A percentile compares a stretch with the other conserved stretches of the same genome.
phyloP scores from a whole-genome alignment of 2,888 invertebrate genomes.

The Stramonita haemastoma region DNA sequence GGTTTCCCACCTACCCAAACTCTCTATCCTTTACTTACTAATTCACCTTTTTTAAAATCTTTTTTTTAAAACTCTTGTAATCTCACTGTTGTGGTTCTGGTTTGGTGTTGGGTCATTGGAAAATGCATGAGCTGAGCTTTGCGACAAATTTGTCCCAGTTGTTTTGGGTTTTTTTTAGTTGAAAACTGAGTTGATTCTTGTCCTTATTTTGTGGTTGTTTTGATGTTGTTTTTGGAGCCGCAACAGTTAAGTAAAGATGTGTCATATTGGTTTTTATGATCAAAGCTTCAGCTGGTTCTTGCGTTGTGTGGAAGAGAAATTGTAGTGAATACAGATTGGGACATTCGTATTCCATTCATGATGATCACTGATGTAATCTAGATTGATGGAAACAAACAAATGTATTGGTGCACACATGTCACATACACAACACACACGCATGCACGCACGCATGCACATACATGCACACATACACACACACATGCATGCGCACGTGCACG shows the following conservation, averaged over 20 bases:
- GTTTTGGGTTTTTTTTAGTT: too few species aligned
- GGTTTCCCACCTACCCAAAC: not conserved
- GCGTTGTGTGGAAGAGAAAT: not conserved
- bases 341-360: not conserved
- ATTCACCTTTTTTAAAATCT: not conserved
- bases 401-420: not conserved
- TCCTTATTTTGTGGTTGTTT: not conserved
- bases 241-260: too few species aligned
- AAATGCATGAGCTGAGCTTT: too few species aligned
- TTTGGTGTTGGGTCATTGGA: not conserved
- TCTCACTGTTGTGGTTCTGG: not conserved
- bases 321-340: not conserved
- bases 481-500: not conserved
- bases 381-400: too few species aligned
- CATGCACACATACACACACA: not conserved
- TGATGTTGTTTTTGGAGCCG: not conserved
- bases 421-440: not conserved
- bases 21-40: not conserved
- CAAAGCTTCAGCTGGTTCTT: not conserved
- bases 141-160: too few species aligned
- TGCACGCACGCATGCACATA: not conserved
- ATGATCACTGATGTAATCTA: not conserved
- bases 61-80: not conserved
- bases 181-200: too few species aligned
- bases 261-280: too few species aligned